Evolutionary conservation across 1,140 invertebrate species (phyloP).

Genomic region (Cepaea nemoralis): DNA sequence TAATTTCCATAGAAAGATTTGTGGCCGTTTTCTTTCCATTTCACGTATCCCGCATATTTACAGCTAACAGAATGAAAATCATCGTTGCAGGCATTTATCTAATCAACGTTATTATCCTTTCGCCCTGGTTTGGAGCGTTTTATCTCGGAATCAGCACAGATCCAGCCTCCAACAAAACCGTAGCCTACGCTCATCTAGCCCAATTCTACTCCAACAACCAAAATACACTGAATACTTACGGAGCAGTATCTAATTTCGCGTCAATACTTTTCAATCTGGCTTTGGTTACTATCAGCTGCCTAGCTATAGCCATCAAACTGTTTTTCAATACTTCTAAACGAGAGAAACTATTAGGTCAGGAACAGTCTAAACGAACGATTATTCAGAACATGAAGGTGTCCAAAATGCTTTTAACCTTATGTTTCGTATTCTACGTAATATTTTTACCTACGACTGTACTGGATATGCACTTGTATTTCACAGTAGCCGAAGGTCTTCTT

Average conservation of each 20-base stretch:
- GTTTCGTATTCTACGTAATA: not conserved
- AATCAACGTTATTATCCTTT: not conserved
- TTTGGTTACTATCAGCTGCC: not conserved
- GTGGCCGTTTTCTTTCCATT: conserved; percentile 10
- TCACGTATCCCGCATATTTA: not conserved
- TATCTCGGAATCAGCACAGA: too few relatives aligned
- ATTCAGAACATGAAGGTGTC: not conserved
- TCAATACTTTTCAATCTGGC: not conserved
- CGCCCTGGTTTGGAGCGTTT: not conserved
- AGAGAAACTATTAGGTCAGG: not conserved
- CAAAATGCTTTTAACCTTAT: not conserved
- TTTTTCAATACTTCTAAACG: not conserved
- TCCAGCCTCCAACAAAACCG: not conserved
- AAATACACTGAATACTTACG: not conserved
- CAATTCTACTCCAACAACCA: not conserved
- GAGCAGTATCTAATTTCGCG: not conserved
- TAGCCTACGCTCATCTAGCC: not conserved
- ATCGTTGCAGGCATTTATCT: not conserved
- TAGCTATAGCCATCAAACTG: not conserved
- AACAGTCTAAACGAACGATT: not conserved
- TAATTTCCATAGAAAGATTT: conserved; percentile 5
- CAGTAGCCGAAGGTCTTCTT: not conserved
- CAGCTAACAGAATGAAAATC: not conserved
- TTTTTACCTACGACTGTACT: not conserved
- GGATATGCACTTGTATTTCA: not conserved